A percentile compares a stretch with the other conserved stretches of the same genome.
These are phyloP conservation scores for Vicugna pacos DNA, from an alignment of 2,113 vertebrate species.

Conservation along the genomic window DNA sequence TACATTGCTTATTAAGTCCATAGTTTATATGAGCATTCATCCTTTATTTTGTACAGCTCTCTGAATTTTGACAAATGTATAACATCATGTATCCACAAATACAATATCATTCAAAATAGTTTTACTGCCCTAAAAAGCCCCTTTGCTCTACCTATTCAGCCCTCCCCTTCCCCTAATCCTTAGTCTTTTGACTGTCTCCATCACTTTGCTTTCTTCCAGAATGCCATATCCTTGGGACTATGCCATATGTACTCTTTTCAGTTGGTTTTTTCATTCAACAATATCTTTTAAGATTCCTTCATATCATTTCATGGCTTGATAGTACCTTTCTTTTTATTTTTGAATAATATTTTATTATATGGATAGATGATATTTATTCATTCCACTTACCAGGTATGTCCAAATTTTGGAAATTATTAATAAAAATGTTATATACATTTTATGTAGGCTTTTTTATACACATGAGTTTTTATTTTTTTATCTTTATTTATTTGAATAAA, in stretches of 20 bases:
- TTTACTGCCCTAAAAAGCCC: not conserved
- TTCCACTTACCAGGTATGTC: not conserved
- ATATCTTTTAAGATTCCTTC: not conserved
- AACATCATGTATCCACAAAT: not conserved
- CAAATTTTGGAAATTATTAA: not conserved
- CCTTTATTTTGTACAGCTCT: not conserved
- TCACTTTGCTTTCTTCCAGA: not conserved
- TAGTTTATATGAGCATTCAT: not conserved
- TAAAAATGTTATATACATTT: not conserved
- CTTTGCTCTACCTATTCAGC: not conserved
- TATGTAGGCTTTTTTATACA: not conserved
- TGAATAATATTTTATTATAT: not conserved
- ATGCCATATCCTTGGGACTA: not conserved
- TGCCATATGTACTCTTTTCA: not conserved
- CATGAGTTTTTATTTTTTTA: not conserved
- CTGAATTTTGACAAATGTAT: not conserved
- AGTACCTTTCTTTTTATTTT: not conserved
- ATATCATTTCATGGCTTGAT: not conserved
- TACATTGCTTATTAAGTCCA: too few species aligned
- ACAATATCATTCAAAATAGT: not conserved
- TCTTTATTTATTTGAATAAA: not conserved
- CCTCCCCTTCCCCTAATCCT: not conserved
- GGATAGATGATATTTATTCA: not conserved
- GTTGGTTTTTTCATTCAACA: not conserved
- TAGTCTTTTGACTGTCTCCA: not conserved